These are phyloP conservation scores for Koerneria pararmatus DNA, from an alignment of 2,888 invertebrate species.

Conservation along the genomic window DNA sequence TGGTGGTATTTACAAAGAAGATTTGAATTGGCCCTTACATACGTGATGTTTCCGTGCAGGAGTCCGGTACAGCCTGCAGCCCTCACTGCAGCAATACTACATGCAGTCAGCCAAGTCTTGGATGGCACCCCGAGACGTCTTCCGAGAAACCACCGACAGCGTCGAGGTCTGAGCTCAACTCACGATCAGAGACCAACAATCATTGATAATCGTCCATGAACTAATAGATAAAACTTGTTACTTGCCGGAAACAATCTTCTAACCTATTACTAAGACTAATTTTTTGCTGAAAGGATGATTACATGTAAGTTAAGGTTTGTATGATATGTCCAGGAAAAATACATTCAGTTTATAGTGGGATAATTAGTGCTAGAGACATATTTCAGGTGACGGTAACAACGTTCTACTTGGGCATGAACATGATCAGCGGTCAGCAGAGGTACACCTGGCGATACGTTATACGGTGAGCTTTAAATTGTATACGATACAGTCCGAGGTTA, in stretches of 20 bases:
- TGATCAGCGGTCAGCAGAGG: slow-evolving; percentile 52
- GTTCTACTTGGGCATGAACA: slow-evolving; percentile 77
- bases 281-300: background rate
- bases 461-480: slow-evolving; percentile 77
- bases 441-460: slow-evolving; percentile 90
- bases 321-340: background rate
- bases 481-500: too few relatives aligned
- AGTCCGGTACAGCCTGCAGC: slow-evolving; percentile 14
- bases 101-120: slow-evolving; percentile 35
- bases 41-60: background rate
- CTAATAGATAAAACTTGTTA: too few relatives aligned
- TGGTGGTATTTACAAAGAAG: background rate
- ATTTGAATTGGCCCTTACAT: too few relatives aligned
- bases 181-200: background rate
- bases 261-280: too few relatives aligned
- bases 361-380: slow-evolving; percentile 5
- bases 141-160: slow-evolving; percentile 24
- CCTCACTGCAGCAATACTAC: slow-evolving; percentile 26
- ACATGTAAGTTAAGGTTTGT: too few relatives aligned
- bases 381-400: slow-evolving; percentile 90
- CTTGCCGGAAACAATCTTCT: too few relatives aligned
- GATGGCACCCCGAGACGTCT: slow-evolving; percentile 43
- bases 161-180: slow-evolving; percentile 22
- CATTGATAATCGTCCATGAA: too few relatives aligned
- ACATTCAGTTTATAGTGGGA: background rate